phyloP scores from a whole-genome alignment of 2,797 vertebrate species.

The Sebastes steindachneri region DNA sequence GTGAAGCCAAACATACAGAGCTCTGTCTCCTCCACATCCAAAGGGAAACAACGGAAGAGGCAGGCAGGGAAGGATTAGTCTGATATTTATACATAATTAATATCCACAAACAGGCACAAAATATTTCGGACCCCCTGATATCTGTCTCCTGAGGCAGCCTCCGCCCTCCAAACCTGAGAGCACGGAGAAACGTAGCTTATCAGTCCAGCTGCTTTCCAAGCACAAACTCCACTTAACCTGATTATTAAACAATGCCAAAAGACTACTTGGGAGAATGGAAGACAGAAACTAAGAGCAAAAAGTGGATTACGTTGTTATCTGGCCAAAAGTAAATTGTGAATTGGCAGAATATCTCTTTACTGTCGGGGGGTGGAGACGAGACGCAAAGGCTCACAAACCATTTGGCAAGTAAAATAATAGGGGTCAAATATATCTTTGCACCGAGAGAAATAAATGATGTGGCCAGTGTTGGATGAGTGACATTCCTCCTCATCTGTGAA shows the following conservation, averaged over 20 bases:
- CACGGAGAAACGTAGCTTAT: not conserved
- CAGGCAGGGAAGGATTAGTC: not conserved
- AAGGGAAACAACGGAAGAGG: not conserved
- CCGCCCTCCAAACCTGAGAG: not conserved
- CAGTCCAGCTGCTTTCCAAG: conserved; percentile 1
- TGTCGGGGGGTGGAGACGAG: not conserved
- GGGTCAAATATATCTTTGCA: not conserved
- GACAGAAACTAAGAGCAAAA: not conserved
- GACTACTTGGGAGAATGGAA: not conserved
- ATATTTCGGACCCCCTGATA: not conserved
- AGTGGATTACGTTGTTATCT: conserved; percentile 5
- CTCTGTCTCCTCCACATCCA: not conserved
- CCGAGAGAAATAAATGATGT: not conserved
- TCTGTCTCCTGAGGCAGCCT: not conserved
- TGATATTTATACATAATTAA: not conserved
- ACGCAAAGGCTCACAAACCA: not conserved
- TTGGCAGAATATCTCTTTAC: not conserved
- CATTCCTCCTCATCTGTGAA: not conserved
- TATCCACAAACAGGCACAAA: not conserved
- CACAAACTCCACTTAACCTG: conserved; percentile 9
- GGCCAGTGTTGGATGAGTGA: not conserved
- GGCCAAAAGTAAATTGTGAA: not conserved
- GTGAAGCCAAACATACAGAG: too few species aligned
- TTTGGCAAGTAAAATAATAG: conserved; percentile 3
- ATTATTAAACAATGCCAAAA: conserved; percentile 28